A percentile compares a stretch with the other conserved stretches of the same genome.
phyloP scores from a whole-genome alignment of 2,797 vertebrate species.

The Microchirus variegatus region DNA sequence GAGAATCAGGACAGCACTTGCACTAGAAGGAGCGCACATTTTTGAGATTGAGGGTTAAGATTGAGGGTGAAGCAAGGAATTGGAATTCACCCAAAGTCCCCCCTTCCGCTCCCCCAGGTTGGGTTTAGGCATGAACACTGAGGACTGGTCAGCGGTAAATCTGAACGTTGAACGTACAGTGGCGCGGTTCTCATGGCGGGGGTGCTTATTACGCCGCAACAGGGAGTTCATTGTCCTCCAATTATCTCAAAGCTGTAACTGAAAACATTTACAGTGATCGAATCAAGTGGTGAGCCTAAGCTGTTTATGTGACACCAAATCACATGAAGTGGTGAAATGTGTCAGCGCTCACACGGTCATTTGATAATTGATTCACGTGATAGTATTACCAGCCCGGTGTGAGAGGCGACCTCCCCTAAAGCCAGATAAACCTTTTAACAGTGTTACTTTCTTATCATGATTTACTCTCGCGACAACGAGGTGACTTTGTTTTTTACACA shows the following conservation, averaged over 20 bases:
- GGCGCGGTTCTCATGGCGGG: not conserved
- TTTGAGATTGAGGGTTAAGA: too few species aligned
- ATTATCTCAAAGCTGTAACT: conserved; percentile 21
- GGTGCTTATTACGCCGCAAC: not conserved
- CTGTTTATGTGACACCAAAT: conserved; percentile 38
- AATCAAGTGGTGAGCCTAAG: conserved; percentile 40
- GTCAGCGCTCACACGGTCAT: conserved; percentile 22
- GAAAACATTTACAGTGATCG: conserved; percentile 40
- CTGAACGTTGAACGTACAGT: not conserved
- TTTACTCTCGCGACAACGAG: not conserved
- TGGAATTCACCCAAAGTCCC: too few species aligned
- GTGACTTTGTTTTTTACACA: not conserved
- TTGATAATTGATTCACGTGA: conserved; percentile 44
- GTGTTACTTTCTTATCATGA: conserved; percentile 7
- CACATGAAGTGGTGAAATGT: conserved; percentile 31
- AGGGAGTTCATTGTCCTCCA: conserved; percentile 5
- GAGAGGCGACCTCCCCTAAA: not conserved
- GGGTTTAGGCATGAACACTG: too few species aligned
- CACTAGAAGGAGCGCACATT: too few species aligned
- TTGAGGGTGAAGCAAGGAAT: too few species aligned
- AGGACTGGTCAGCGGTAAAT: too few species aligned
- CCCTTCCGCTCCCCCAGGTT: too few species aligned
- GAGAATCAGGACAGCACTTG: too few species aligned
- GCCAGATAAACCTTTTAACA: not conserved
- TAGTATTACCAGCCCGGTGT: conserved; percentile 4